Base-by-base conservation (phyloP, 2,888 invertebrate genomes). In the Spodoptera exigua region DNA sequence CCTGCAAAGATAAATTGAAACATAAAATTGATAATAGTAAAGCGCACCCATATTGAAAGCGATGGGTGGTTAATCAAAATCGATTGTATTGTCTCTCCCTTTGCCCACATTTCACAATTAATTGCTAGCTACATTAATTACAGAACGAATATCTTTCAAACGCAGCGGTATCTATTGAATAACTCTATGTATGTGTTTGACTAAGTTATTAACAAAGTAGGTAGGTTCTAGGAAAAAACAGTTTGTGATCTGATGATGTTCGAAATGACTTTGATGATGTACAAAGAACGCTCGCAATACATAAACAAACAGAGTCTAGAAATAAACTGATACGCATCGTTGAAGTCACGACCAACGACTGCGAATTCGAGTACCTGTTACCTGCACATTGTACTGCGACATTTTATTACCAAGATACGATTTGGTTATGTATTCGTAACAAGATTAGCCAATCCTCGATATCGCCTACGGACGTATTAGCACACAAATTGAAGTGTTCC, bases 221-320 rank as follows among this genome's bases (percentile, higher is more conserved):
- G n/a, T n/a, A n/a, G n/a, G n/a, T n/a, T n/a, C 48, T 37, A 34
- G 43, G 45, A 52, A 63, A 57, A 43, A 52, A n/a, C 1, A 55
- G 37, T 55, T 53, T 57, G 34, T 36, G 41, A 37, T 41, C 27
- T 14, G 53, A 51, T 37, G 48, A 16, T 47, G 48, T 64, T 70
- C 57, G 57, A 73, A 78, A 78, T 76, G 48, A 73, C 68, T 76
- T 74, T 75, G 83, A 76, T 82, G 82, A 84, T 80, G 79, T 80
- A 78, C 78, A 80, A 77, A 80, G 83, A 84, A 78, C 82, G 83
- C 72, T 81, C 73, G 72, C 69, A 64, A 66, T 79, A 79, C 57
- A 75, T 83, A 86, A 86, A 85, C 84, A 85, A 77, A 71, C 74
- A 74, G 52, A 40, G 63, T 76, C 76, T 78, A 56, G 72, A 79